A percentile compares a stretch with the other conserved stretches of the same genome.
These are phyloP conservation scores for Progne subis DNA, from an alignment of 2,113 vertebrate species.

Conservation along the genomic window DNA sequence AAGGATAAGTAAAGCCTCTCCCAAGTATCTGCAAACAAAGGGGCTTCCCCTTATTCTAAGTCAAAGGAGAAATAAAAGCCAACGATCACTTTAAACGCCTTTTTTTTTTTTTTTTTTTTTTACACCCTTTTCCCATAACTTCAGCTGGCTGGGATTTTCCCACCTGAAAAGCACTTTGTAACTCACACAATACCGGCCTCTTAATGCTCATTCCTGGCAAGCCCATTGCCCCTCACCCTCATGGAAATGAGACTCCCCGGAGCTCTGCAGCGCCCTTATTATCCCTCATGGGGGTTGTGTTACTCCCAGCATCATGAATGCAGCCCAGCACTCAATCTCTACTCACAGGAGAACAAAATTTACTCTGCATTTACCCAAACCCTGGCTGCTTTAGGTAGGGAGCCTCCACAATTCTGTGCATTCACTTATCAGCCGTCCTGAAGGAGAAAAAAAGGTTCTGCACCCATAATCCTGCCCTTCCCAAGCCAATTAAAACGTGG, in stretches of 20 bases:
- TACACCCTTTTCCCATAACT: neutral
- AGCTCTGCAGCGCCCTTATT: neutral
- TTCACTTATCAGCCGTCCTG: neutral
- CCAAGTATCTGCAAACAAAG: neutral
- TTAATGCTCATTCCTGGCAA: constrained; percentile 42
- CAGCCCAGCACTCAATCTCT: neutral
- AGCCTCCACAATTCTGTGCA: rapidly evolving
- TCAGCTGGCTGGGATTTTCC: neutral
- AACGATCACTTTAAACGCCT: neutral
- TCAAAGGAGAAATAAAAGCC: neutral
- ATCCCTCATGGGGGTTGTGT: neutral
- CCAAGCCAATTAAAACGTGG: neutral
- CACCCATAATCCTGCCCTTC: neutral
- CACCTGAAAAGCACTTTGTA: neutral
- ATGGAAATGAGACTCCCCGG: constrained; percentile 11
- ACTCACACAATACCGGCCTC: neutral
- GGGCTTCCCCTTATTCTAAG: neutral
- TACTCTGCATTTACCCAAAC: neutral
- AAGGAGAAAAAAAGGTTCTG: neutral
- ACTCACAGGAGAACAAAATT: neutral
- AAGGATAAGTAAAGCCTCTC: neutral
- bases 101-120: neutral
- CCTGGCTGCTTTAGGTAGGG: neutral
- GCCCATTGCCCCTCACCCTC: neutral
- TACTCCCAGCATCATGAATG: neutral